phyloP scores from a whole-genome alignment of 2,797 vertebrate genomes.

The Eulemur rubriventer region DNA sequence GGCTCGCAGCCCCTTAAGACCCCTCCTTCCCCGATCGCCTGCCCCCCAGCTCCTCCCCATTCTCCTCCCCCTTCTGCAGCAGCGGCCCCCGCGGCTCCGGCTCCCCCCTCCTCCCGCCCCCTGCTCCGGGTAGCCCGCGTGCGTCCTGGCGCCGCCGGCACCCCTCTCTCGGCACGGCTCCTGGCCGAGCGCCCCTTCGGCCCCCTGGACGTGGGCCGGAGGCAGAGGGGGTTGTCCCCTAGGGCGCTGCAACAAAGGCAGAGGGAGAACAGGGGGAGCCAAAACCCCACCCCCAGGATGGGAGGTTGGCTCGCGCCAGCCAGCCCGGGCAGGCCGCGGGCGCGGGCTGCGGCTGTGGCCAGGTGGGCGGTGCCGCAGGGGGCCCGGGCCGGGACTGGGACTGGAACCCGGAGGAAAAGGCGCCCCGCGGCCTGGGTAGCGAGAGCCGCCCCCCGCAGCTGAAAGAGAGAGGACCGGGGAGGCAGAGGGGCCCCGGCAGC shows the following conservation, averaged over 20 bases:
- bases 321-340: not conserved
- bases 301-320: slow-evolving; percentile 27
- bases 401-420: not conserved
- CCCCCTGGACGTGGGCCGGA: not conserved
- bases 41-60: slow-evolving; percentile 75
- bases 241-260: slow-evolving; percentile 17
- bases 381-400: not conserved
- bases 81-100: slow-evolving; percentile 37
- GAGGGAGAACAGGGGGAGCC: not conserved
- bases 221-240: not conserved
- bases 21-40: slow-evolving; percentile 73
- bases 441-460: not conserved
- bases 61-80: slow-evolving; percentile 72
- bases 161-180: not conserved
- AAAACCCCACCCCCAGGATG: slow-evolving; percentile 7
- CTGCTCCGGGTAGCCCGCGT: not conserved
- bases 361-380: slow-evolving; percentile 49
- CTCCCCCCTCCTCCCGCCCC: not conserved
- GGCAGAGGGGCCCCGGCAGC: not conserved
- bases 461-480: not conserved
- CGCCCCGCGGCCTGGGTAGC: not conserved
- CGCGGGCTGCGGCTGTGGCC: slow-evolving; percentile 29
- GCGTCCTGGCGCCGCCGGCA: not conserved
- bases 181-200: not conserved
- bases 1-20: slow-evolving; percentile 70